These are phyloP conservation scores for Drosophila formosana DNA, from an alignment of 2,888 invertebrate genomes.

Conservation along the genomic window DNA sequence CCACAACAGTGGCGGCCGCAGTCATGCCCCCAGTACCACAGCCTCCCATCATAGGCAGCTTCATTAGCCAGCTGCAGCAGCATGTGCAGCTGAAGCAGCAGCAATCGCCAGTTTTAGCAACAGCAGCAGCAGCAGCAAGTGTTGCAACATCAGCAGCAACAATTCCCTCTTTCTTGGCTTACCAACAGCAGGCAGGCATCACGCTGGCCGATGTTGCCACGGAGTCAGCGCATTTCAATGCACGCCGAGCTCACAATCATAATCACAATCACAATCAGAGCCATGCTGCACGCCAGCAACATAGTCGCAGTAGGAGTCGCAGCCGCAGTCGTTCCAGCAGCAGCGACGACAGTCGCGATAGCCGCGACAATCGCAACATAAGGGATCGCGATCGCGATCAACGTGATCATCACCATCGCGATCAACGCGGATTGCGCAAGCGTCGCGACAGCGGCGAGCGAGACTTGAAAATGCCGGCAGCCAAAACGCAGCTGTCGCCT, in stretches of 20 bases:
- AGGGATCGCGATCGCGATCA: slow-evolving; percentile 70
- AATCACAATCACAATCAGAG: slow-evolving; percentile 49
- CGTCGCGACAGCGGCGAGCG: slow-evolving; percentile 82
- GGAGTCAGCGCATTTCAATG: slow-evolving; percentile 20
- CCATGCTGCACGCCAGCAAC: slow-evolving; percentile 68
- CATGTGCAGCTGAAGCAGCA: slow-evolving; percentile 40
- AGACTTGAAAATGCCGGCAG: slow-evolving; percentile 42
- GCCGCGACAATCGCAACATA: slow-evolving; percentile 81
- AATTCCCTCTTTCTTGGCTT: slow-evolving; percentile 76
- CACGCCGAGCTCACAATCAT: slow-evolving; percentile 80
- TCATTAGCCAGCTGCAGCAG: slow-evolving; percentile 75
- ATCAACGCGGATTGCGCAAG: slow-evolving; percentile 66
- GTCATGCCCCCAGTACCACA: slow-evolving; percentile 80
- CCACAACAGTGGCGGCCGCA: neutral
- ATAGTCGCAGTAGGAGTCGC: slow-evolving; percentile 50
- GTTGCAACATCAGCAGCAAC: slow-evolving; percentile 15
- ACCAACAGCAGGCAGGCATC: slow-evolving; percentile 82
- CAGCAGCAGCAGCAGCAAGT: slow-evolving; percentile 12
- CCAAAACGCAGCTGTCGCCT: slow-evolving; percentile 33
- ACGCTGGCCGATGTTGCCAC: slow-evolving; percentile 61
- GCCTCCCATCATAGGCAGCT: slow-evolving; percentile 83
- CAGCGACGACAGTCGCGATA: slow-evolving; percentile 71
- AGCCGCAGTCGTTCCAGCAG: slow-evolving; percentile 79
- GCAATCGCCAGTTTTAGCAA: neutral
- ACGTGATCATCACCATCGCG: slow-evolving; percentile 84